Evolutionary conservation across 2,888 invertebrate genomes (phyloP).

Genomic region (Campoplex capitator): DNA sequence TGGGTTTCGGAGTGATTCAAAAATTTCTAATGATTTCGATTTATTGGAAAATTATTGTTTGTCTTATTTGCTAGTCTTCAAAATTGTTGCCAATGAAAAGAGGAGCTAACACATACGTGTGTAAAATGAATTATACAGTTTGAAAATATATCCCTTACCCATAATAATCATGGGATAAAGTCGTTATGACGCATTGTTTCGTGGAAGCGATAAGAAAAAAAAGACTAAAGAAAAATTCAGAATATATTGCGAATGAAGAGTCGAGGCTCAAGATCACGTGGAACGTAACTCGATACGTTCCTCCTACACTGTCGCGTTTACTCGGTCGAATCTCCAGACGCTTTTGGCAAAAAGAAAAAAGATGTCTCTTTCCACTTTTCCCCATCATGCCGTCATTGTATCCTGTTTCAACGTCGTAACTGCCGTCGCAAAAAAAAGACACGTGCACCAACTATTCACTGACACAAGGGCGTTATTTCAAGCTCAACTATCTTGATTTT

Average conservation of each 20-base stretch:
- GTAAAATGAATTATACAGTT: no score
- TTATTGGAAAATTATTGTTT: background rate
- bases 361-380: constrained; percentile 48
- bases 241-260: constrained; percentile 77
- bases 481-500: background rate
- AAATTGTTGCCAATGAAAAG: no score
- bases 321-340: constrained; percentile 40
- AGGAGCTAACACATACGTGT: no score
- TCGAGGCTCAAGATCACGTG: constrained; percentile 78
- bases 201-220: background rate
- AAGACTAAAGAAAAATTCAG: constrained; percentile 13
- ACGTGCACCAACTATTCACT: background rate
- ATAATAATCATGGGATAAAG: background rate
- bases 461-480: constrained; percentile 8
- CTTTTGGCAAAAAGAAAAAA: constrained; percentile 6
- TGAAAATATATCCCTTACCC: background rate
- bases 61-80: background rate
- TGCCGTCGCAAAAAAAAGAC: constrained; percentile 26
- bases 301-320: constrained; percentile 49
- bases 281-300: constrained; percentile 74
- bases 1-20: background rate
- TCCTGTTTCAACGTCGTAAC: constrained; percentile 48
- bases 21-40: background rate
- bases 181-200: constrained; percentile 3
- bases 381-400: constrained; percentile 33